Conservation (phyloP, 2,113 vertebrate species). For the Globicephala melas region DNA sequence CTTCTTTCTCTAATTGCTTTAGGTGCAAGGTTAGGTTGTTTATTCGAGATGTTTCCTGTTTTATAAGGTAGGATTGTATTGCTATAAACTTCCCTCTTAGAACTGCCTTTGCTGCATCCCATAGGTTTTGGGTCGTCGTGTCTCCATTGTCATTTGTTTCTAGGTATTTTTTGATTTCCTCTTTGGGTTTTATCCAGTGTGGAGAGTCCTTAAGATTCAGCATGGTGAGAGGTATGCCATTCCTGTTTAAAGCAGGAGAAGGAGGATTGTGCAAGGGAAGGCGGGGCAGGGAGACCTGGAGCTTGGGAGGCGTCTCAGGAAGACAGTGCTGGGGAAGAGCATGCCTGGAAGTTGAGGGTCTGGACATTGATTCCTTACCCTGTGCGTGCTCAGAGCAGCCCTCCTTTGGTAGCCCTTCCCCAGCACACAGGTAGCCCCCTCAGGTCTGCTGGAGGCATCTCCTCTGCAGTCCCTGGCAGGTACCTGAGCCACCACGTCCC, state of each 20-base stretch:
- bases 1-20: no score
- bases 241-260: not conserved
- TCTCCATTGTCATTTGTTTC: no score
- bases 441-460: no score
- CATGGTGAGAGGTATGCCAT: not conserved
- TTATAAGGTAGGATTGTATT: no score
- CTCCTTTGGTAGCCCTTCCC: not conserved
- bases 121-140: no score
- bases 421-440: not conserved
- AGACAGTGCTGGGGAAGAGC: fast-evolving
- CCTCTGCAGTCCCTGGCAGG: not conserved
- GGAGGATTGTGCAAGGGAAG: fast-evolving
- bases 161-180: no score
- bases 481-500: not conserved
- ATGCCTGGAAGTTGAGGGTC: fast-evolving
- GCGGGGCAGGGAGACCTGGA: not conserved
- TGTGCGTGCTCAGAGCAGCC: not conserved
- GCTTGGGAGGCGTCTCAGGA: not conserved
- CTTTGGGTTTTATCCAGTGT: not conserved
- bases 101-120: no score
- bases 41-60: no score
- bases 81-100: no score
- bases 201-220: no score
- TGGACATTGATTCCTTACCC: not conserved
- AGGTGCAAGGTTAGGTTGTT: no score